A percentile compares a stretch with the other conserved stretches of the same genome.
Evolutionary conservation across 2,888 invertebrate genomes (phyloP).

Genomic region (Anagyrus pseudococci): DNA sequence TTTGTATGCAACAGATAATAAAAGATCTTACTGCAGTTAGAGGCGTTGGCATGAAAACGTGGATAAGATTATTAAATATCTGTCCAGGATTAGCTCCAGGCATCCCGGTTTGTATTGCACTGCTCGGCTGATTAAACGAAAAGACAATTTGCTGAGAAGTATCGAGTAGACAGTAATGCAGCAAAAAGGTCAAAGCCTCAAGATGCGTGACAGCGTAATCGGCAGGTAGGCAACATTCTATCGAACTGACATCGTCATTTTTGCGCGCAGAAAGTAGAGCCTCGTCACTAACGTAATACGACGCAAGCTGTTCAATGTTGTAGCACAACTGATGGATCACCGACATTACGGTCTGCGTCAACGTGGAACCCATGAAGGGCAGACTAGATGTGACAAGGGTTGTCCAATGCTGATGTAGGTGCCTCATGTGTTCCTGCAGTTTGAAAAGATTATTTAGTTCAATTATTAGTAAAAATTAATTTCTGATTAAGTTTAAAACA

Average conservation of each 20-base stretch:
- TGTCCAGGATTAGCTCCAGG: conserved; percentile 72
- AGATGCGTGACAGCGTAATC: conserved; percentile 81
- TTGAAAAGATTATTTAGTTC: background rate
- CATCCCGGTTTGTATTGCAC: conserved; percentile 64
- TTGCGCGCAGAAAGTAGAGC: conserved; percentile 43
- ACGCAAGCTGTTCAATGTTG: conserved; percentile 72
- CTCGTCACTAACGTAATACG: conserved; percentile 56
- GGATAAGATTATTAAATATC: conserved; percentile 80
- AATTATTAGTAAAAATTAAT: too few species aligned
- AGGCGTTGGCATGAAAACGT: conserved; percentile 77
- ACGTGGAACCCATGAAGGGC: conserved; percentile 79
- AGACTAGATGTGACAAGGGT: conserved; percentile 80
- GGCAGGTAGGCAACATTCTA: conserved; percentile 68
- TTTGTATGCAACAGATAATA: background rate
- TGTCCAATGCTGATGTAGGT: conserved; percentile 84
- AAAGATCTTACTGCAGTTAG: conserved; percentile 57
- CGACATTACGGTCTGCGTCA: conserved; percentile 78
- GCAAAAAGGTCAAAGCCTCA: conserved; percentile 78
- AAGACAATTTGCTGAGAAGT: conserved; percentile 68
- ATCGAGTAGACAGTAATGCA: conserved; percentile 82
- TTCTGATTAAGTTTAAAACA: too few species aligned
- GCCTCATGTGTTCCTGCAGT: conserved; percentile 71
- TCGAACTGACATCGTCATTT: conserved; percentile 51
- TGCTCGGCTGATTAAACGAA: conserved; percentile 66
- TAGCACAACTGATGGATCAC: conserved; percentile 81